phyloP scores from a whole-genome alignment of 1,140 invertebrate genomes.

The Hyphantria cunea region DNA sequence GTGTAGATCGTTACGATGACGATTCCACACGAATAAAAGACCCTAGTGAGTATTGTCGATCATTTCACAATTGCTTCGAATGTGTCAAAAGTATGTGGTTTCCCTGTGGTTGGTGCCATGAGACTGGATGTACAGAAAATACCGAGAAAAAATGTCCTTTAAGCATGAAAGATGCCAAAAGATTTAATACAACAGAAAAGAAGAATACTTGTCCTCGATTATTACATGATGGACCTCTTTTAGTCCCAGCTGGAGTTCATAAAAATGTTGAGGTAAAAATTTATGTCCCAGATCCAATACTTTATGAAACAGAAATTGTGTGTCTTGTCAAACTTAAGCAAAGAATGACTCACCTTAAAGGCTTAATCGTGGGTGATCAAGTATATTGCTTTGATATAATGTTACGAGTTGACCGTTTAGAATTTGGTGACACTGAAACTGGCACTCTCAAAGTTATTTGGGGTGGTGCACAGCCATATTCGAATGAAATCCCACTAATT shows the following conservation, averaged over 20 bases:
- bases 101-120: conserved; percentile 46
- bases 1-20: background rate
- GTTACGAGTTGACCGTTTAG: conserved; percentile 16
- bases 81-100: conserved; percentile 35
- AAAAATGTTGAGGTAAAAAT: conserved; percentile 46
- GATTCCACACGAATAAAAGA: conserved; percentile 11
- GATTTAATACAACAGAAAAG: conserved; percentile 7
- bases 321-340: conserved; percentile 46
- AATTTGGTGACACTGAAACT: conserved; percentile 20
- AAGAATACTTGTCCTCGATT: conserved; percentile 37
- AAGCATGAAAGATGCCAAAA: conserved; percentile 4
- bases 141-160: conserved; percentile 34
- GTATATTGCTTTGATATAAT: conserved; percentile 41
- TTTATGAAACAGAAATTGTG: conserved; percentile 45
- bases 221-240: conserved; percentile 34
- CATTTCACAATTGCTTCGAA: conserved; percentile 37
- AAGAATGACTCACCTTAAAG: conserved; percentile 42
- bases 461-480: conserved; percentile 45
- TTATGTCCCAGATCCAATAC: conserved; percentile 38
- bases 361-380: conserved; percentile 34
- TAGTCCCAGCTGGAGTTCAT: conserved; percentile 39
- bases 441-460: conserved; percentile 45
- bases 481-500: conserved; percentile 40
- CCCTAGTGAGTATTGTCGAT: conserved; percentile 30
- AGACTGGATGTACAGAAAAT: conserved; percentile 44